phyloP scores from a whole-genome alignment of 2,888 invertebrate genomes.

The Scaptomyza tumidula region DNA sequence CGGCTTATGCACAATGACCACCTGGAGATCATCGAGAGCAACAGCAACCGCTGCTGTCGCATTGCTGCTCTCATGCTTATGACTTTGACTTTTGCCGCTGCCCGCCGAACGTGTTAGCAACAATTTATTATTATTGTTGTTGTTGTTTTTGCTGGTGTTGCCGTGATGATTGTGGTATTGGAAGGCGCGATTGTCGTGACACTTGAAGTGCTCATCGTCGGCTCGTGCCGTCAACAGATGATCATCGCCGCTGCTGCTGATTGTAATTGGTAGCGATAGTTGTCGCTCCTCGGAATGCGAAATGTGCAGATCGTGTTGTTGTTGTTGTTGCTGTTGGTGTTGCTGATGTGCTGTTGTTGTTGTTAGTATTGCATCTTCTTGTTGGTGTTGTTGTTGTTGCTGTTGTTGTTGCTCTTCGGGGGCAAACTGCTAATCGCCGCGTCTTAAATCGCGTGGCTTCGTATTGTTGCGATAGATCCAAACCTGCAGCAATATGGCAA shows the following conservation, averaged over 20 bases:
- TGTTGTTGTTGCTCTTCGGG: slow-evolving; percentile 84
- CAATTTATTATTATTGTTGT: slow-evolving; percentile 73
- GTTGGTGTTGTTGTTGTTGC: slow-evolving; percentile 81
- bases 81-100: slow-evolving; percentile 61
- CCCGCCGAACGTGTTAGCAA: slow-evolving; percentile 64
- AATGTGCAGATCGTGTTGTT: slow-evolving; percentile 68
- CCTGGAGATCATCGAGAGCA: slow-evolving; percentile 62
- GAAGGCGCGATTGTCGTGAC: slow-evolving; percentile 84
- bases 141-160: slow-evolving; percentile 70
- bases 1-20: slow-evolving; percentile 76
- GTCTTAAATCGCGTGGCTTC: slow-evolving; percentile 86
- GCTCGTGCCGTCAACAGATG: slow-evolving; percentile 81
- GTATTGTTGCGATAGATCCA: slow-evolving; percentile 88
- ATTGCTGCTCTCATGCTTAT: slow-evolving; percentile 39
- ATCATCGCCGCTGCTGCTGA: slow-evolving; percentile 82
- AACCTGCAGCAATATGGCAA: slow-evolving; percentile 88
- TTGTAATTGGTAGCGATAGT: slow-evolving; percentile 76
- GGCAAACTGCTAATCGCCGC: slow-evolving; percentile 88
- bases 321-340: slow-evolving; percentile 73
- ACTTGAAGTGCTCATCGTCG: slow-evolving; percentile 79
- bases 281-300: slow-evolving; percentile 78
- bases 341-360: slow-evolving; percentile 65
- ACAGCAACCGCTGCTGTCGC: slow-evolving; percentile 50
- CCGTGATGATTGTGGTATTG: slow-evolving; percentile 66
- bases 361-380: slow-evolving; percentile 51